Evolutionary conservation across 23 tunicate species (phyloP), one percentile per base, ranked within the genome.

Genomic region (Ascidia mentula): DNA sequence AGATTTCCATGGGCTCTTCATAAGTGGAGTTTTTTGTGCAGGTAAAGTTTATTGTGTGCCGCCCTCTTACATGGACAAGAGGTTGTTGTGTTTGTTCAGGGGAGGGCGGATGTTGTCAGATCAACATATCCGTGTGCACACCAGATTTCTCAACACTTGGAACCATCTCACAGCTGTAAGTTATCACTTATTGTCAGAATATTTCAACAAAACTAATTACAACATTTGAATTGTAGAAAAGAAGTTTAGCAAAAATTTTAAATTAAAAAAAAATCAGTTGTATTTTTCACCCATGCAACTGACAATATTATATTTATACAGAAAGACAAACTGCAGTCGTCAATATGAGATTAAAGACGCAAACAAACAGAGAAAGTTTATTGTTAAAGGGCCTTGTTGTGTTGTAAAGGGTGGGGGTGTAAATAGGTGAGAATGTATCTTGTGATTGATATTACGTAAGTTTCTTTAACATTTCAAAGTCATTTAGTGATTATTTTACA

Each of bases 381-480:
- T 53, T 53, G 65, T 53, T 3, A 53, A 53, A 53, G 65, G 65
- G 24, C 65, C 65, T 20, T 53, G 65, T 9, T 53, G 65, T 53
- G 65, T 53, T 26, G 65, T 53, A 9, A 53, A 53, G 24, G 65
- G 65, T 53, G 65, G 65, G 22, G 65, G 65, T 53, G 65, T 53
- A 20, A 5, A 26, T 3, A 53, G 65, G 65, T 53, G 22, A 53
- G 65, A 20, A 53, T 53, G 65, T 53, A 3, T 9, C 65, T 53
- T 53, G 65, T n/a, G 13, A 53, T 26, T 28, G 24, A 53, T 53
- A 9, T 53, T 53, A 1, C 24, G 24, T 9, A 53, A 9, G 53
- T 42, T 3, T 53, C 22, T 28, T 9, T 6, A 20, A 6, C 65
- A 53, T 9, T 53, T 3, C 22, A 3, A 9, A 26, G 28, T 42